phyloP scores from a whole-genome alignment of 2,888 invertebrate species.

The Leucophenga montana region DNA sequence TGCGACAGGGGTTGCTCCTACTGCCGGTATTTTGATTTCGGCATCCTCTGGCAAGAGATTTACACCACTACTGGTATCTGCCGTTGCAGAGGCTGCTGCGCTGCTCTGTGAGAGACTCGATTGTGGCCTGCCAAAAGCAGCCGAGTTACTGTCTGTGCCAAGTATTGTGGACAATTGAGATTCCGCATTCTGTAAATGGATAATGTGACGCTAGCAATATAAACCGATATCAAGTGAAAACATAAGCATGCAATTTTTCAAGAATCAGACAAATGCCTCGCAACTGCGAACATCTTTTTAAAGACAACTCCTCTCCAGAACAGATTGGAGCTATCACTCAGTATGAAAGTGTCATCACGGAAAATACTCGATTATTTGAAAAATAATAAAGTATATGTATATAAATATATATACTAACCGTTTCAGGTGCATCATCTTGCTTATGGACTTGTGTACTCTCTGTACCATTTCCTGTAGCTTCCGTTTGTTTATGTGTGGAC shows the following conservation, averaged over 20 bases:
- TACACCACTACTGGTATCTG: constrained; percentile 49
- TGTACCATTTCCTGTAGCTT: constrained; percentile 16
- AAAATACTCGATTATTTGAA: constrained; percentile 16
- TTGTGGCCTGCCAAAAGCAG: constrained; percentile 36
- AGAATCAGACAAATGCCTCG: constrained; percentile 66
- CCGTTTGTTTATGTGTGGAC: constrained; percentile 19
- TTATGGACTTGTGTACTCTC: constrained; percentile 45
- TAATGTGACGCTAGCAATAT: neutral
- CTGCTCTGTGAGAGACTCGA: constrained; percentile 37
- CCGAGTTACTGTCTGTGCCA: constrained; percentile 39
- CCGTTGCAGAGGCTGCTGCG: constrained; percentile 27
- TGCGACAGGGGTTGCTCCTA: constrained; percentile 77
- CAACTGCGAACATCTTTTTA: constrained; percentile 58
- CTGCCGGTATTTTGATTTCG: constrained; percentile 78
- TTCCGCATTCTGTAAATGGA: constrained; percentile 64
- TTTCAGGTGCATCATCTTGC: constrained; percentile 51
- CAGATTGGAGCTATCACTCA: constrained; percentile 53
- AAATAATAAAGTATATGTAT: neutral
- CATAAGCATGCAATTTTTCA: neutral
- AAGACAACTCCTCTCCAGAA: constrained; percentile 50
- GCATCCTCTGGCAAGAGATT: constrained; percentile 72
- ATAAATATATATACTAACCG: constrained; percentile 40
- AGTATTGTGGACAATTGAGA: constrained; percentile 61
- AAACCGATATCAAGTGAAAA: neutral
- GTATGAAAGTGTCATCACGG: constrained; percentile 55